phyloP scores from a whole-genome alignment of 2,797 vertebrate species.

The Molossus molossus region DNA sequence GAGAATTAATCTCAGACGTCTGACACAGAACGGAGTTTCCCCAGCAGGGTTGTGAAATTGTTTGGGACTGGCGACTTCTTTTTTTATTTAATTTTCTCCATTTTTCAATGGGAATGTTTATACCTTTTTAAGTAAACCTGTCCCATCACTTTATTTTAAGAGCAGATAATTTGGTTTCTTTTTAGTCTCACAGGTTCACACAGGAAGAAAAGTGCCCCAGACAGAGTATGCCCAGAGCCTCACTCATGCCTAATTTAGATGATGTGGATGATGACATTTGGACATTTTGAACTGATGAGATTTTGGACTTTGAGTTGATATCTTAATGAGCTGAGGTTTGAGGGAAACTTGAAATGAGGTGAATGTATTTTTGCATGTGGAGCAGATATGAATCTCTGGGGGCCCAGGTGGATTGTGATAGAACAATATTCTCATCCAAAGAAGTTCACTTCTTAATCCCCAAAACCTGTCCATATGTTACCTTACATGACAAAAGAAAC shows the following conservation, averaged over 20 bases:
- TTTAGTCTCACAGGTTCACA: background rate
- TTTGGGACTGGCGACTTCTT: background rate
- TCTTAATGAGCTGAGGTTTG: background rate
- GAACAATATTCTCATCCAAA: background rate
- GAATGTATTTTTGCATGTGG: background rate
- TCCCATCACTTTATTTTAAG: background rate
- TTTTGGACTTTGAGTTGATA: background rate
- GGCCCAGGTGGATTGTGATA: background rate
- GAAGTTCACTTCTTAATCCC: background rate
- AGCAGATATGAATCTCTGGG: background rate
- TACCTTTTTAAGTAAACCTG: background rate
- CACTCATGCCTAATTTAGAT: background rate
- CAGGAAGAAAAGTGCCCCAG: background rate
- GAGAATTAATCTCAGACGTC: background rate
- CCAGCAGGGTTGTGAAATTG: background rate
- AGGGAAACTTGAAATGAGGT: background rate
- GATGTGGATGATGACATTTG: background rate
- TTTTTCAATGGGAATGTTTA: background rate
- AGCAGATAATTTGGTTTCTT: background rate
- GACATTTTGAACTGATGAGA: background rate
- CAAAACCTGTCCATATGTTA: background rate
- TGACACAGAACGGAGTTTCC: background rate
- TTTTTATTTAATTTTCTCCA: background rate
- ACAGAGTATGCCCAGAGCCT: background rate
- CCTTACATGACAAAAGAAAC: background rate